These are phyloP conservation scores for Odontocolon sp. DNA, from an alignment of 2,888 invertebrate species.

Conservation along the genomic window DNA sequence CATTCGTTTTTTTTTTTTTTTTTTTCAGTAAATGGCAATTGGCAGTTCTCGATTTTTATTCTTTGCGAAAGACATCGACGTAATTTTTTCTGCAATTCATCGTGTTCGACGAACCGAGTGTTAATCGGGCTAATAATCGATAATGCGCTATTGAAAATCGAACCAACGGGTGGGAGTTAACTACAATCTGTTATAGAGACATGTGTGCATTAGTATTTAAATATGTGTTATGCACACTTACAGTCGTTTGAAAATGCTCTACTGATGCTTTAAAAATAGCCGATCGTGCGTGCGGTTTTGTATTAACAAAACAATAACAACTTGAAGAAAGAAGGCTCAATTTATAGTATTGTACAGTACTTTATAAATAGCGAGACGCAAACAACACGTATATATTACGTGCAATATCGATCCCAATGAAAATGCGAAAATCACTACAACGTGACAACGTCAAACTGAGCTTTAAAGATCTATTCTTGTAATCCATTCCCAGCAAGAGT, in stretches of 20 bases:
- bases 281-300: not conserved
- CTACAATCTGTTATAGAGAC: not conserved
- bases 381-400: not conserved
- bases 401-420: not conserved
- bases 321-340: not conserved
- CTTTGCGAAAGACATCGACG: not conserved
- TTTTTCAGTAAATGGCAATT: not conserved
- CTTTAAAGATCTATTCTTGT: too few relatives aligned
- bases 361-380: not conserved
- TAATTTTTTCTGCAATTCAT: not conserved
- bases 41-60: not conserved
- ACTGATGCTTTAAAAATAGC: constrained; percentile 30
- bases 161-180: too few relatives aligned
- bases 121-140: too few relatives aligned
- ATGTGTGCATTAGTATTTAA: not conserved
- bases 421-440: not conserved
- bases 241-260: constrained; percentile 8
- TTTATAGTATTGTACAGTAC: not conserved
- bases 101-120: not conserved
- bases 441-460: too few relatives aligned
- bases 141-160: too few relatives aligned
- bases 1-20: not conserved
- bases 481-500: too few relatives aligned
- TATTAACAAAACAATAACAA: not conserved
- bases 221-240: not conserved